A percentile compares a stretch with the other conserved stretches of the same genome.
phyloP scores from a whole-genome alignment of 1,140 invertebrate species.

The Caenorhabditis tropicalis region DNA sequence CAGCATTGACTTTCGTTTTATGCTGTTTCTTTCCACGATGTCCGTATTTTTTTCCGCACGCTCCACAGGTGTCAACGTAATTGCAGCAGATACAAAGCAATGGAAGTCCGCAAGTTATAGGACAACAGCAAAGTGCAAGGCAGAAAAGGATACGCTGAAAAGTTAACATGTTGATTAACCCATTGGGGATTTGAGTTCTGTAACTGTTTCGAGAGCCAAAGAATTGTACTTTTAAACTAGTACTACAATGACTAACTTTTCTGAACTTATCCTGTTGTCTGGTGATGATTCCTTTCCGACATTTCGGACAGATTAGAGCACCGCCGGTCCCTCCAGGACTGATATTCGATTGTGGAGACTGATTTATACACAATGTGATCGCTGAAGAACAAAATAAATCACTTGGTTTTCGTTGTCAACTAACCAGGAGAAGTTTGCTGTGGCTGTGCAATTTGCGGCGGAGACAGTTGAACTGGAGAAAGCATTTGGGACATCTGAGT shows the following conservation, averaged over 20 bases:
- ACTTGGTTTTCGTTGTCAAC: too few species aligned
- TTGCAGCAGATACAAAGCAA: slow-evolving; percentile 20
- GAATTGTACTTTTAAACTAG: not conserved
- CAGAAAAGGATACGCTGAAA: not conserved
- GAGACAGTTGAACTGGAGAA: not conserved
- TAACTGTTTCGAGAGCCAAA: too few species aligned
- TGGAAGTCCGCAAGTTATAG: not conserved
- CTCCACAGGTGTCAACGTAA: slow-evolving; percentile 13
- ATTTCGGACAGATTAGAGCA: slow-evolving; percentile 8
- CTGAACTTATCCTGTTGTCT: slow-evolving; percentile 17
- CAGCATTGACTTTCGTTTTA: not conserved
- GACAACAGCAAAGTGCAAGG: slow-evolving; percentile 3
- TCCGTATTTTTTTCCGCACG: slow-evolving; percentile 3
- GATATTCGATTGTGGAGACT: not conserved
- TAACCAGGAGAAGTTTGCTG: slow-evolving; percentile 7
- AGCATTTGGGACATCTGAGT: not conserved
- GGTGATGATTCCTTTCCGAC: slow-evolving; percentile 20
- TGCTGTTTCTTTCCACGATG: slow-evolving; percentile 4
- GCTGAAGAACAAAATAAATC: too few species aligned
- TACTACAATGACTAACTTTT: not conserved
- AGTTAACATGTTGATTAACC: not conserved
- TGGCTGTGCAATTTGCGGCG: not conserved
- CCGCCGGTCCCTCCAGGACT: not conserved
- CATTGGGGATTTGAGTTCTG: too few species aligned
- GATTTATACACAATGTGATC: not conserved